Conservation (phyloP, 1,140 invertebrate genomes). For the Camponotus pennsylvanicus region DNA sequence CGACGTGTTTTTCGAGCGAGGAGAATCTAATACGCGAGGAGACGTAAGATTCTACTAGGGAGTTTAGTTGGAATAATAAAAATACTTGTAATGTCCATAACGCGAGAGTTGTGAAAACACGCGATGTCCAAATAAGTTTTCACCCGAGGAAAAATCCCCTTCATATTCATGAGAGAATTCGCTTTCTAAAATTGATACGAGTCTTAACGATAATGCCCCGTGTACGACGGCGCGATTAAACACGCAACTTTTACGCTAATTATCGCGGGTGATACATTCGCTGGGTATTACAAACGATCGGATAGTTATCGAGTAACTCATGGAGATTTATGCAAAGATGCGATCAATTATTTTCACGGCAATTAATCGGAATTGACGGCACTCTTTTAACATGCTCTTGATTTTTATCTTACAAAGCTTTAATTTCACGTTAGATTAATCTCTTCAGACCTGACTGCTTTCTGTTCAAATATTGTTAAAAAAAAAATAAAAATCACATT, state of each 20-base stretch:
- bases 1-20: not conserved
- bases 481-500: too few relatives aligned
- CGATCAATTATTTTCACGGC: not conserved
- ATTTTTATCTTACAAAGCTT: too few relatives aligned
- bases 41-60: not conserved
- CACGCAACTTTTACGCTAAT: not conserved
- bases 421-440: too few relatives aligned
- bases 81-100: not conserved
- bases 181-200: conserved; percentile 38
- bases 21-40: not conserved
- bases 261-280: not conserved
- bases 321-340: conserved; percentile 2
- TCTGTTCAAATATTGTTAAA: too few relatives aligned
- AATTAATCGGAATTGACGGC: not conserved
- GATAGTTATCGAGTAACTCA: too few relatives aligned
- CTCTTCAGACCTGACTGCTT: too few relatives aligned
- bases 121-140: conserved; percentile 47
- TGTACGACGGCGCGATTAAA: not conserved
- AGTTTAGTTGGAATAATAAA: not conserved
- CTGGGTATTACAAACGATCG: not conserved
- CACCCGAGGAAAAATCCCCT: not conserved
- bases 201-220: not conserved
- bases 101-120: conserved; percentile 18
- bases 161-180: conserved; percentile 50
- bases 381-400: too few relatives aligned